Evolutionary conservation across 2,888 invertebrate genomes (phyloP).

Genomic region (Pogonocherus hispidulus): DNA sequence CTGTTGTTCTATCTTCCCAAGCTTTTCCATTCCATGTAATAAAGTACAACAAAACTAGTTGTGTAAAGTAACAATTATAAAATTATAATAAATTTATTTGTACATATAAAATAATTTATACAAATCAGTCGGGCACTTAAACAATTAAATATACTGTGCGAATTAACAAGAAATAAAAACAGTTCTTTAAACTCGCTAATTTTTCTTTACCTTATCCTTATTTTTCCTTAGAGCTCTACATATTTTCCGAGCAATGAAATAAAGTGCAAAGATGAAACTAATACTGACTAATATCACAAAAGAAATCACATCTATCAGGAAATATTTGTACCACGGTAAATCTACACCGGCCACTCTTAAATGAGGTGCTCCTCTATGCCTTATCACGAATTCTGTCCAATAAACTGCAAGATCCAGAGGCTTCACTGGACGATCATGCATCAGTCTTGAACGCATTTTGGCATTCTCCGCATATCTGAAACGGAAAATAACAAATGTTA

Average conservation of each 20-base stretch:
- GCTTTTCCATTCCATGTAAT: too few relatives aligned
- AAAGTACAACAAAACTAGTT: too few relatives aligned
- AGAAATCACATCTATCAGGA: conserved; percentile 50
- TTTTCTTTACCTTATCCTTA: conserved; percentile 11
- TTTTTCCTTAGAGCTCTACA: background rate
- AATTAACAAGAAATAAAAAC: background rate
- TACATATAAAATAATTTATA: too few relatives aligned
- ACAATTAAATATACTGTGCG: too few relatives aligned
- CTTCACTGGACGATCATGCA: conserved; percentile 52
- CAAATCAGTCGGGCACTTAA: too few relatives aligned
- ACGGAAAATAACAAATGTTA: conserved; percentile 1
- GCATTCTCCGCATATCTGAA: conserved; percentile 50
- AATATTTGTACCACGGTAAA: conserved; percentile 56
- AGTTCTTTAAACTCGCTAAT: background rate
- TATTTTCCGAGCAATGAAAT: background rate
- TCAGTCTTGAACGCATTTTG: conserved; percentile 45
- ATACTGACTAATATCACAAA: conserved; percentile 4
- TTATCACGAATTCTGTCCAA: conserved; percentile 57
- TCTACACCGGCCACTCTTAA: conserved; percentile 53
- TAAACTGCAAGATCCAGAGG: conserved; percentile 52
- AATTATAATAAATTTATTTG: too few relatives aligned
- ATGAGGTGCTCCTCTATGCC: conserved; percentile 55
- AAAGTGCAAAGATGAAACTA: background rate
- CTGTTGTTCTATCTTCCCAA: too few relatives aligned
- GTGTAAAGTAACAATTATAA: too few relatives aligned